Evolutionary conservation across 2,113 vertebrate genomes (phyloP).

Genomic region (Micronycteris hirsuta): DNA sequence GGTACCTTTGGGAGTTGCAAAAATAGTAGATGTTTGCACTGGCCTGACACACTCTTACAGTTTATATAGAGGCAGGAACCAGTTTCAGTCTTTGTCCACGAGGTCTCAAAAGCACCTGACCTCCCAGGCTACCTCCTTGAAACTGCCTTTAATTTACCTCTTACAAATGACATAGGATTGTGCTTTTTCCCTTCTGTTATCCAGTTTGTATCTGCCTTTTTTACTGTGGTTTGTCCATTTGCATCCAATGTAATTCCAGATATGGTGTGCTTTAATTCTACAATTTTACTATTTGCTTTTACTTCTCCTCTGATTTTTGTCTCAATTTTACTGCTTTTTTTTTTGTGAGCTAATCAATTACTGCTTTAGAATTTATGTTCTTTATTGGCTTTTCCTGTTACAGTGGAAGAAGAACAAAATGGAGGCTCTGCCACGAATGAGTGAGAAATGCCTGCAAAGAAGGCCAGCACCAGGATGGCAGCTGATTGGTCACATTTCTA

Average conservation of each 20-base stretch:
- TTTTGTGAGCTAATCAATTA: not conserved
- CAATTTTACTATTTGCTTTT: not conserved
- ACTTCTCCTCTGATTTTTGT: not conserved
- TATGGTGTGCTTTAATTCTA: not conserved
- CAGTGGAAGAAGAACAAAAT: not conserved
- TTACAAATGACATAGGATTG: not conserved
- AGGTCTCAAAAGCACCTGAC: not conserved
- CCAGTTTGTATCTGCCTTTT: not conserved
- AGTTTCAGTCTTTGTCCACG: not conserved
- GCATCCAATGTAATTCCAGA: not conserved
- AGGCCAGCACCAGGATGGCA: not conserved
- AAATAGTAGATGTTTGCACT: too few species aligned
- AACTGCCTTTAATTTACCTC: not conserved
- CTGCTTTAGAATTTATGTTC: not conserved
- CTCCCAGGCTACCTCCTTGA: not conserved
- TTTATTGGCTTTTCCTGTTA: not conserved
- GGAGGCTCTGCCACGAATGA: not conserved
- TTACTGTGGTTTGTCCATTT: not conserved
- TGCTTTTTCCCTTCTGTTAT: not conserved
- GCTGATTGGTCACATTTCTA: not conserved
- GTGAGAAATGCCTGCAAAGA: not conserved
- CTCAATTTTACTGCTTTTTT: not conserved
- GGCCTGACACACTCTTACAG: fast-evolving
- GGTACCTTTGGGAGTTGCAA: not conserved
- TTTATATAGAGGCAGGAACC: not conserved